These are phyloP conservation scores for Manis javanica DNA, from an alignment of 2,797 vertebrate genomes.

Conservation along the genomic window DNA sequence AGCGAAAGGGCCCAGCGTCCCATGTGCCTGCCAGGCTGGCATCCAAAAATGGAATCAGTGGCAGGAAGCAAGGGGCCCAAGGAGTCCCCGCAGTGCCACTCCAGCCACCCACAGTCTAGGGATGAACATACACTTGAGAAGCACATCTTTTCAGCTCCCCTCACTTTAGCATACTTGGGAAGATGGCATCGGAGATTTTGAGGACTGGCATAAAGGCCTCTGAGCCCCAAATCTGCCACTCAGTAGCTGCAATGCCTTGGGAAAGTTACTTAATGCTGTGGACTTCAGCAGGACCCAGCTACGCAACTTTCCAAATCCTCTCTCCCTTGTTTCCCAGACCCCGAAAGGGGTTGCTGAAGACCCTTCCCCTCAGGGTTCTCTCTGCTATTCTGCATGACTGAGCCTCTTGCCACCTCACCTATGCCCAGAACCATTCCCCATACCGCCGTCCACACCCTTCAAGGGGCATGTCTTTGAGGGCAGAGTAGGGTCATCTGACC, in stretches of 20 bases:
- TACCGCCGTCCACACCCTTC: background rate
- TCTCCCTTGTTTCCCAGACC: background rate
- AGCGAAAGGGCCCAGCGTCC: background rate
- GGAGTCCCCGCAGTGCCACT: background rate
- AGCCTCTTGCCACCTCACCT: background rate
- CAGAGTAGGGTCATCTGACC: background rate
- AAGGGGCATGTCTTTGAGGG: background rate
- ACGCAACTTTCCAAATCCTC: background rate
- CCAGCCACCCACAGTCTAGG: background rate
- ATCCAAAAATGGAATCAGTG: background rate
- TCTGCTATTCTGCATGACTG: background rate
- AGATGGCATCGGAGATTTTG: background rate
- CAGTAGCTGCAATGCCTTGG: background rate
- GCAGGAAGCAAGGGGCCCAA: background rate
- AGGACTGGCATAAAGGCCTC: background rate
- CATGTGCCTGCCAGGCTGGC: background rate
- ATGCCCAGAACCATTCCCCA: background rate
- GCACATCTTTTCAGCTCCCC: background rate
- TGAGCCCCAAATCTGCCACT: background rate
- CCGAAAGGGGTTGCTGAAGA: background rate
- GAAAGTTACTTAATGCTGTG: background rate
- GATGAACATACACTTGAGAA: background rate
- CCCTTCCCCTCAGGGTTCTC: background rate
- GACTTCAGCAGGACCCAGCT: accelerated
- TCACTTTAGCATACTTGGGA: background rate